Evolutionary conservation across 1,140 invertebrate genomes (phyloP), one percentile per base, ranked within the genome.

Genomic region (Drosophila erecta): DNA sequence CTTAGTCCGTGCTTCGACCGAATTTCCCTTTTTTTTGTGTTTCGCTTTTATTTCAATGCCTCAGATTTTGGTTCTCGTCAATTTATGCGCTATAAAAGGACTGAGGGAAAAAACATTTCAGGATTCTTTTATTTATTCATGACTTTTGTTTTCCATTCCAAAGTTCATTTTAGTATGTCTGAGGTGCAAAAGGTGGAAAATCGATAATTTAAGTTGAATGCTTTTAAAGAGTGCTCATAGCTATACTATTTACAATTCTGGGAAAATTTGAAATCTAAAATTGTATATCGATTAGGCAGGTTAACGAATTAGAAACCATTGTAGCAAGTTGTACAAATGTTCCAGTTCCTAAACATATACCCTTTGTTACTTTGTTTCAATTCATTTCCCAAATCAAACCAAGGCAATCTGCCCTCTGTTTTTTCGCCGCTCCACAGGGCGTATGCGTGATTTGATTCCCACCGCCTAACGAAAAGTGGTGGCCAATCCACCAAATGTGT

Each of bases 11-110:
- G 56, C n/a, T 47, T 67, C 33, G 41, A 49, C 57, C 44, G 14
- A 59, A 46, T 59, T 84, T 79, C 37, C 61, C 44, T 51, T 43
- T 41, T 20, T 8, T 65, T 81, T 81, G 57, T 86, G 67, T 81
- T 77, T 64, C 67, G 43, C 56, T 78, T 85, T 86, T 81, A 71
- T 86, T 81, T 86, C 65, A 47, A 44, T 69, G 75, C 71, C 70
- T 73, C 79, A 83, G 83, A 89, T 89, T 86, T 86, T 61, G 69
- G 53, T 72, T 83, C 79, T 71, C 37, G 38, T 66, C 77, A 85
- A 86, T 86, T 83, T 86, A 86, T 86, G 83, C 75, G 62, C 71
- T 57, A 86, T 87, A 83, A 87, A 83, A 72, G 41, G 37, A 27
- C 7, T 37, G 38, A 41, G 55, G 50, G 76, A 78, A 60, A 70